Base-by-base conservation (phyloP, 1,140 invertebrate genomes). In the Cydia fagiglandana region DNA sequence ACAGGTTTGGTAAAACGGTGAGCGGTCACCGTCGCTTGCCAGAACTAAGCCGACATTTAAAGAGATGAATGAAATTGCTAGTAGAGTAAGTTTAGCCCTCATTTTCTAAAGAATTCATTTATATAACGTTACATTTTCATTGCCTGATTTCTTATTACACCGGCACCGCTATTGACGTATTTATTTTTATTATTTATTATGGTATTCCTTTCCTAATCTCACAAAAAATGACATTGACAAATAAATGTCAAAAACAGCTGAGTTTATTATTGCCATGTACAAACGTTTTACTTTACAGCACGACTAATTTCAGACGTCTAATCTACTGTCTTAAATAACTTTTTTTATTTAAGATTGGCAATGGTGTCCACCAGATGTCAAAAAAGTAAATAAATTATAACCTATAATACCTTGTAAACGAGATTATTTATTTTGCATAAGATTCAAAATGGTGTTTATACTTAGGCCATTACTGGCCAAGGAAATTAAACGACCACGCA, bases 1-100 rank as follows among this genome's bases (percentile, higher is more conserved):
- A 78, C 90, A 91, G 15, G 86, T 88, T 76, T 85, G 82, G 78
- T 91, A 92, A 80, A 86, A 85, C 13, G 81, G 81, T 2, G 90
- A 92, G 20, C 84, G 83, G 73, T 92, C 91, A 12, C 91, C 91
- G 1, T 83, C 81, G 68, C 91, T 92, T 2, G 80, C 73, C 5
- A 73, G 77, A 75, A 83, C 76, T 50, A 78, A 41, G 79, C 20
- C 2, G 78, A 41, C 15, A 73, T 68, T 50, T 56, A 75, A 13
- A 76, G 78, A 79, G 73, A 76, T 34, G 34, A 81, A 77, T 70
- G 81, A 75, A 50, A 66, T 24, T 47, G 64, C 6, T 6, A 47
- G 24, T 50, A 61, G 6, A 38, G 30, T 17, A 15, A 45, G 5
- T 38, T 38, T 7, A 17, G 66, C 30, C 28, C 10, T 70, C 66